Evolutionary conservation across 2,113 vertebrate genomes (phyloP).

Genomic region (Leptodactylus fuscus): DNA sequence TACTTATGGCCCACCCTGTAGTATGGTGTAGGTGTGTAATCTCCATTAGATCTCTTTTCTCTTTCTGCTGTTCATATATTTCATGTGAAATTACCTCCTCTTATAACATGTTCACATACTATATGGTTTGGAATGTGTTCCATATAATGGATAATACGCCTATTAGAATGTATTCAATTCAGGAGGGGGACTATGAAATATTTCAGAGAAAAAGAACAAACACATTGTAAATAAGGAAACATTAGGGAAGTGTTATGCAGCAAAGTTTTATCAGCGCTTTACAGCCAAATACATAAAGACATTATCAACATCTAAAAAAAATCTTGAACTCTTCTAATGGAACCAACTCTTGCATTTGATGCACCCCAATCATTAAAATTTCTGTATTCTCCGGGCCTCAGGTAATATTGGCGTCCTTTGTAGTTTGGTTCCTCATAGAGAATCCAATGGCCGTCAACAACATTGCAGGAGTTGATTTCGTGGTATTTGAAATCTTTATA

Average conservation of each 20-base stretch:
- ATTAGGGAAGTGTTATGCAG: background rate
- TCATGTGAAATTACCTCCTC: no score
- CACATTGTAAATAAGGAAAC: no score
- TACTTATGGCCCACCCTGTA: no score
- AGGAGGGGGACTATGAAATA: no score
- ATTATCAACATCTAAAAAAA: slow-evolving; percentile 63
- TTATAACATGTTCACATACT: no score
- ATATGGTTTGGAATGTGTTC: no score
- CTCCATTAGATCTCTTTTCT: no score
- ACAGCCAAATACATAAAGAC: background rate
- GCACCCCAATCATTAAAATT: slow-evolving; percentile 79
- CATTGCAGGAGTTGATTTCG: slow-evolving; percentile 78
- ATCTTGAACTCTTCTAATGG: slow-evolving; percentile 69
- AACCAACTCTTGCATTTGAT: slow-evolving; percentile 72
- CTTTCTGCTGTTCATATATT: no score
- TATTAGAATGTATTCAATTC: no score
- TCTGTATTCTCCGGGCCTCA: slow-evolving; percentile 78
- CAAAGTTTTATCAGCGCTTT: slow-evolving; percentile 2
- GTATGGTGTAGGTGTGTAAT: no score
- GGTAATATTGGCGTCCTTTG: slow-evolving; percentile 77
- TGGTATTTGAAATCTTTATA: slow-evolving; percentile 77
- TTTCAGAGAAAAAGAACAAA: no score
- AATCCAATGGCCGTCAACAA: slow-evolving; percentile 80
- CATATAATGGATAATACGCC: no score
- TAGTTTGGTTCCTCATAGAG: slow-evolving; percentile 83